Evolutionary conservation across 2,888 invertebrate genomes (phyloP), one percentile per base, ranked within the genome.

Genomic region (Theristus sp.): DNA sequence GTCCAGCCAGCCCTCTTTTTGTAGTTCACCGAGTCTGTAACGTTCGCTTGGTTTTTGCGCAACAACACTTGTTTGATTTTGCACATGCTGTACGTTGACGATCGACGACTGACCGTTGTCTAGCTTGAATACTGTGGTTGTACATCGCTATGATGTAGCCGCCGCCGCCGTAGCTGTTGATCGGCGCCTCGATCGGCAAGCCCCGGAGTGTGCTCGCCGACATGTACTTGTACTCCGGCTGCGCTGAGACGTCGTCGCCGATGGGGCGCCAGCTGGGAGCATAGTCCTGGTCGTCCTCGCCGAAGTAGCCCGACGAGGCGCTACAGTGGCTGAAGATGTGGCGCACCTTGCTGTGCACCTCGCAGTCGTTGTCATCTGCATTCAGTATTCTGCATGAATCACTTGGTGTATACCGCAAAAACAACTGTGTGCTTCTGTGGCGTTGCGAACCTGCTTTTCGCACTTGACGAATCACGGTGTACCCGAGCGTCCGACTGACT

Each of bases 401-500:
- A n/a, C n/a, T n/a, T n/a, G n/a, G n/a, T n/a, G n/a, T n/a, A n/a
- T n/a, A n/a, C n/a, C n/a, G n/a, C n/a, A n/a, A n/a, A n/a, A n/a
- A n/a, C n/a, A n/a, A n/a, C n/a, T n/a, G n/a, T n/a, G n/a, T n/a
- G n/a, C n/a, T n/a, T n/a, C n/a, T n/a, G n/a, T n/a, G n/a, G n/a
- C 38, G 38, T 6, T 13, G 17, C 38, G 17, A 10, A 60, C 60
- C 55, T 64, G 67, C 67, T 27, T 73, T 68, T 55, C 80, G 69
- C 28, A 78, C 70, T 68, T 79, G 79, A 60, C 80, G 65, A 63
- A 80, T 71, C 25, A 75, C 73, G 29, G 77, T 78, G 64, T 76
- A 78, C 25, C 80, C 80, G 73, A 80, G 75, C 38, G 79, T 72
- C 52, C 79, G 69, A 46, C 76, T 77, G 17, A 73, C 75, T 56